Conservation (phyloP, 2,797 vertebrate genomes). For the Eleutherodactylus coqui region DNA sequence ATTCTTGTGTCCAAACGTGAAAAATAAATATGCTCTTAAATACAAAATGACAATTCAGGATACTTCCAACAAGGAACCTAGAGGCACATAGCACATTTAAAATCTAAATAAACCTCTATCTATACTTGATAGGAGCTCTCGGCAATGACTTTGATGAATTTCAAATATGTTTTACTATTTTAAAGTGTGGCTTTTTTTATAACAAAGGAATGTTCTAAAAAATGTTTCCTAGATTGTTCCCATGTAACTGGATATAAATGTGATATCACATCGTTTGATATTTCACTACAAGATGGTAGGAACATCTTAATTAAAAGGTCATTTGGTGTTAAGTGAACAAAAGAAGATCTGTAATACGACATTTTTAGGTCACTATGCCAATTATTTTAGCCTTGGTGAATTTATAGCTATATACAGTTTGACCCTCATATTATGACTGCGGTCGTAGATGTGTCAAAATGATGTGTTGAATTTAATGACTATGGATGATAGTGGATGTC, state of each 20-base stretch:
- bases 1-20: slow-evolving; percentile 17
- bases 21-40: slow-evolving; percentile 63
- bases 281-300: not conserved
- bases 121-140: not conserved
- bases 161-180: no score
- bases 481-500: no score
- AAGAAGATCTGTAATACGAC: no score
- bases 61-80: not conserved
- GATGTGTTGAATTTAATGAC: no score
- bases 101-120: not conserved
- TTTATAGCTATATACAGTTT: no score
- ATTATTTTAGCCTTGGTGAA: no score
- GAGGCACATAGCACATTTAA: not conserved
- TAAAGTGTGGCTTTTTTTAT: not conserved
- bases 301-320: no score
- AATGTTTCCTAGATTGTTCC: not conserved
- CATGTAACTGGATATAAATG: not conserved
- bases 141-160: not conserved
- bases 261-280: not conserved
- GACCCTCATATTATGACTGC: no score
- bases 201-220: not conserved
- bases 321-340: no score
- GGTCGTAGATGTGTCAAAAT: no score
- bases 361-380: no score
- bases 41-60: slow-evolving; percentile 43